These are phyloP conservation scores for Aleadryas rufinucha DNA, from an alignment of 2,113 vertebrate species.

Conservation along the genomic window DNA sequence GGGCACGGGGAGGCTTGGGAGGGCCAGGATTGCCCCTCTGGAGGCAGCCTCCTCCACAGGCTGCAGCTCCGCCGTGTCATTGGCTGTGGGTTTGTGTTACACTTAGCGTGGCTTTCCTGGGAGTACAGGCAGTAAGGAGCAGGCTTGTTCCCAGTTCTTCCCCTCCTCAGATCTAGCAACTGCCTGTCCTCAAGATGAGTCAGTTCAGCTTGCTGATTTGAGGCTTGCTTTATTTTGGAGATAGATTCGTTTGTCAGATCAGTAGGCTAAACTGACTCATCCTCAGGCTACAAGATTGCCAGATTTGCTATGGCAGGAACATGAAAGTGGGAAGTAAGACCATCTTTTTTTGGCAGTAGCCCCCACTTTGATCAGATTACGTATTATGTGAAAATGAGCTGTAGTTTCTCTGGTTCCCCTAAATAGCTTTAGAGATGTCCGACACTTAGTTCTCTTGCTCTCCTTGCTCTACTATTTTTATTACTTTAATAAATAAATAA, in stretches of 20 bases:
- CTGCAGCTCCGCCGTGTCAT: rapidly evolving
- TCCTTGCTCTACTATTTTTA: neutral
- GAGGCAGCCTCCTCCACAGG: neutral
- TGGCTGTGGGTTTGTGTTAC: neutral
- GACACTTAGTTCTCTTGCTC: neutral
- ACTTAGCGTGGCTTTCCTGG: neutral
- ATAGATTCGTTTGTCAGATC: neutral
- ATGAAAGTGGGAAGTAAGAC: neutral
- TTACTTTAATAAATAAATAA: neutral
- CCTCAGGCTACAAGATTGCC: neutral
- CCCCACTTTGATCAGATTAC: neutral
- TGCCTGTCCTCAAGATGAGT: neutral
- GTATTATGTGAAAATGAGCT: neutral
- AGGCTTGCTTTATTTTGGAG: neutral
- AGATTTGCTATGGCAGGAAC: neutral
- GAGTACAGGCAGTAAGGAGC: neutral
- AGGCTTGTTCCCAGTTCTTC: neutral
- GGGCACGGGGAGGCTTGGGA: neutral
- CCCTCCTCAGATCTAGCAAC: neutral
- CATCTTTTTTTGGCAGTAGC: neutral
- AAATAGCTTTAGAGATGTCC: neutral
- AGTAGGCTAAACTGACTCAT: neutral
- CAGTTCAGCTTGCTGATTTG: neutral
- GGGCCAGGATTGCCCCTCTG: neutral
- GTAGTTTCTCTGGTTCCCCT: neutral